phyloP scores from a whole-genome alignment of 2,888 invertebrate species.

The Cordilura impudica region DNA sequence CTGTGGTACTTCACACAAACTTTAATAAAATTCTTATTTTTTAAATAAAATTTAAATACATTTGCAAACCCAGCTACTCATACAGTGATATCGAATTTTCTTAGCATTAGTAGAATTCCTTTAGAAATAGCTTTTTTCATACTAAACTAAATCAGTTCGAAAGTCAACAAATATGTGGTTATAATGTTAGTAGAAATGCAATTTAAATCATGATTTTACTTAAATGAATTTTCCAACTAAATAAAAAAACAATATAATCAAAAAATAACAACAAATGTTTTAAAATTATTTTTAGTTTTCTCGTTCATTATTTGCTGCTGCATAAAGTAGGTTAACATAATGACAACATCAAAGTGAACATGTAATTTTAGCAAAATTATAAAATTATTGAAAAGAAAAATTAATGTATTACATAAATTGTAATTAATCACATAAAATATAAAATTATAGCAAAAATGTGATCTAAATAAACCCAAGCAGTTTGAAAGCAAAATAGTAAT shows the following conservation, averaged over 20 bases:
- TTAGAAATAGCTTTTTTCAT: constrained; percentile 5
- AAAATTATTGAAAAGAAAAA: constrained; percentile 14
- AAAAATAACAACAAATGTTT: not conserved
- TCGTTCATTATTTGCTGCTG: constrained; percentile 21
- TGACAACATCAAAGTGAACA: constrained; percentile 58
- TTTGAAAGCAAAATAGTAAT: no score
- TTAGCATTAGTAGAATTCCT: constrained; percentile 9
- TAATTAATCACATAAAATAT: no score
- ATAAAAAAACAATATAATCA: constrained; percentile 5
- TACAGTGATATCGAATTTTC: not conserved
- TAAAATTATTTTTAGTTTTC: not conserved
- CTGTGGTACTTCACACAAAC: no score
- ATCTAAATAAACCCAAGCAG: no score
- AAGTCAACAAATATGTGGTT: constrained; percentile 3
- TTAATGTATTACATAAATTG: no score
- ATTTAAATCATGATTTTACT: constrained; percentile 53
- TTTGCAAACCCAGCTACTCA: not conserved
- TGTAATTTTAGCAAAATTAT: constrained; percentile 41
- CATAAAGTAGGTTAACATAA: constrained; percentile 54
- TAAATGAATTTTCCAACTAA: constrained; percentile 34
- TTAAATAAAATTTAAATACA: no score
- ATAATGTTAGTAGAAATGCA: constrained; percentile 51
- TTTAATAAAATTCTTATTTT: not conserved
- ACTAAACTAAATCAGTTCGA: not conserved
- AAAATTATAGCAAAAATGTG: no score